These are phyloP conservation scores for Sinonovacula constricta DNA, from an alignment of 1,140 invertebrate genomes.

Conservation along the genomic window DNA sequence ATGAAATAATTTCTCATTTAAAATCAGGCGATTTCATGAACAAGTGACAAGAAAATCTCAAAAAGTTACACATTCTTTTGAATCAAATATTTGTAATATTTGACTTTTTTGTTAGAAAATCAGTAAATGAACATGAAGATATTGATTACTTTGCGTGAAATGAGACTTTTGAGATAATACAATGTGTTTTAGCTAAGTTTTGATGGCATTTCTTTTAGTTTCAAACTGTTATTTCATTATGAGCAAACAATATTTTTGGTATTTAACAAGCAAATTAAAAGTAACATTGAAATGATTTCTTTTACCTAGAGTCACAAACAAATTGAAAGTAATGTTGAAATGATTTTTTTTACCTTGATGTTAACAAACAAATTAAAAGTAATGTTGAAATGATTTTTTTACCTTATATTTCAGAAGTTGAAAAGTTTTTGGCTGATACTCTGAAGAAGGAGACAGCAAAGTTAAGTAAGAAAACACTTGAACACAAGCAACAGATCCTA, in stretches of 20 bases:
- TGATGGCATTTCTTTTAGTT: too few species aligned
- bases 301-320: background rate
- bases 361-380: background rate
- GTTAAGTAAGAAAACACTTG: conserved; percentile 55
- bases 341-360: background rate
- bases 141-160: too few species aligned
- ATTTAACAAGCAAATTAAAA: background rate
- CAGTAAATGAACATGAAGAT: too few species aligned
- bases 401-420: conserved; percentile 59
- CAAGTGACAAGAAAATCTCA: too few species aligned
- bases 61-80: too few species aligned
- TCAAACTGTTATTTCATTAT: too few species aligned
- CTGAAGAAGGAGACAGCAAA: conserved; percentile 66
- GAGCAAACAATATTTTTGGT: background rate
- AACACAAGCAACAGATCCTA: conserved; percentile 59
- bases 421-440: conserved; percentile 65
- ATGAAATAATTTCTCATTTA: too few species aligned
- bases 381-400: background rate
- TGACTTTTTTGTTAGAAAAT: too few species aligned
- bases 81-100: too few species aligned
- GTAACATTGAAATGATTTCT: background rate
- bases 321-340: background rate
- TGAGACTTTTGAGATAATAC: too few species aligned
- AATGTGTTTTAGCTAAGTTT: too few species aligned
- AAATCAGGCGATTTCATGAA: too few species aligned